A percentile compares a stretch with the other conserved stretches of the same genome.
Evolutionary conservation across 2,888 invertebrate genomes (phyloP).

Genomic region (Microctonus hyperodae): DNA sequence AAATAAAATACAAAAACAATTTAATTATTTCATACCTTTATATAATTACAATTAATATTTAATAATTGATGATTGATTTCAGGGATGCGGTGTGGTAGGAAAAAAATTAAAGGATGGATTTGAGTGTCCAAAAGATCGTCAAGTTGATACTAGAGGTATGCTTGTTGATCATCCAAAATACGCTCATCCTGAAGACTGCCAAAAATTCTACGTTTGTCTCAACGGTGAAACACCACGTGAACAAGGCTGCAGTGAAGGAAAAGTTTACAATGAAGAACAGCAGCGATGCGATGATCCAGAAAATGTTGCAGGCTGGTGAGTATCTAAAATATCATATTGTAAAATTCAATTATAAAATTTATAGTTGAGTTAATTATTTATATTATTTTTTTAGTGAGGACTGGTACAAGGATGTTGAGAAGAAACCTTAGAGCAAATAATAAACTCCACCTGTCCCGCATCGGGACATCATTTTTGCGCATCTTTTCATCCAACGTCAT

Average conservation of each 20-base stretch:
- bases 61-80: slow-evolving; percentile 17
- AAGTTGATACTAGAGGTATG: slow-evolving; percentile 74
- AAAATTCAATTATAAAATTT: slow-evolving; percentile 16
- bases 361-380: too few species aligned
- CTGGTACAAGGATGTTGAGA: slow-evolving; percentile 87
- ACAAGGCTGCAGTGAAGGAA: slow-evolving; percentile 84
- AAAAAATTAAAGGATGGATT: slow-evolving; percentile 82
- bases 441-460: slow-evolving; percentile 58
- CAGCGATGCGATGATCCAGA: slow-evolving; percentile 89
- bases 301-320: slow-evolving; percentile 89
- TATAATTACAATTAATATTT: background rate
- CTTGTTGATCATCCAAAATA: slow-evolving; percentile 83
- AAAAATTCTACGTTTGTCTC: slow-evolving; percentile 90
- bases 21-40: too few species aligned
- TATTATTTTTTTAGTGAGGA: slow-evolving; percentile 74
- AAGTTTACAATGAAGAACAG: slow-evolving; percentile 88
- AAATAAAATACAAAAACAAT: slow-evolving; percentile 55
- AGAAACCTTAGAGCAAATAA: slow-evolving; percentile 49
- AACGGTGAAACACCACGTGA: slow-evolving; percentile 88
- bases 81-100: slow-evolving; percentile 58
- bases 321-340: background rate
- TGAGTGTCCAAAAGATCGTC: slow-evolving; percentile 78
- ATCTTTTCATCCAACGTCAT: slow-evolving; percentile 38
- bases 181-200: slow-evolving; percentile 87
- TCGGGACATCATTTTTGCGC: slow-evolving; percentile 52